A percentile compares a stretch with the other conserved stretches of the same genome.
These are phyloP conservation scores for Beroe forskalii DNA, from an alignment of 37 sponge, comb jelly and placozoan genomes.

Conservation along the genomic window DNA sequence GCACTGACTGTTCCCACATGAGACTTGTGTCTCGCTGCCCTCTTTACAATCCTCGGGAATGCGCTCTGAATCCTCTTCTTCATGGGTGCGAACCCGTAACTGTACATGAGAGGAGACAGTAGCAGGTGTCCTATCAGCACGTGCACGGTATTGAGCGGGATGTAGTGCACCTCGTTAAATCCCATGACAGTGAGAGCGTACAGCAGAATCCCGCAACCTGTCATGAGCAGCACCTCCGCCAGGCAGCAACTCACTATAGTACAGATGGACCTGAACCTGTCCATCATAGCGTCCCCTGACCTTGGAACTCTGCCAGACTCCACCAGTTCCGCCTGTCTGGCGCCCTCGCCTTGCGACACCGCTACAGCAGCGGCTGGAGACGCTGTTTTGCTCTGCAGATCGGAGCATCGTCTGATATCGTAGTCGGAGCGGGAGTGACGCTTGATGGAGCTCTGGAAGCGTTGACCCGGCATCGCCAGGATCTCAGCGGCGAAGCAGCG, in stretches of 20 bases:
- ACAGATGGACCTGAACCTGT: slow-evolving; percentile 17
- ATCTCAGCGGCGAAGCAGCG: background rate
- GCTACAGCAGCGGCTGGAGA: background rate
- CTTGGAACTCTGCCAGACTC: background rate
- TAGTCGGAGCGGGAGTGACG: slow-evolving; percentile 21
- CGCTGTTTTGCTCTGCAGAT: background rate
- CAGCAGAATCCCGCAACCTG: background rate
- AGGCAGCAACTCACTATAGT: slow-evolving; percentile 4
- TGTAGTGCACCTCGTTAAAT: background rate
- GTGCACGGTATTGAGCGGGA: background rate
- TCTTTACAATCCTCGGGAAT: background rate
- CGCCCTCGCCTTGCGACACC: background rate
- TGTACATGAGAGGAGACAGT: background rate
- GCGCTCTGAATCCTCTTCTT: slow-evolving; percentile 13
- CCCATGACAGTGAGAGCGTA: background rate
- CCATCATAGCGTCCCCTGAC: background rate
- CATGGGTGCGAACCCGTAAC: slow-evolving; percentile 43
- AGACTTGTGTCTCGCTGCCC: background rate
- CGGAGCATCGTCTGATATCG: slow-evolving; percentile 30
- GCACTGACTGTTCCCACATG: too few species aligned
- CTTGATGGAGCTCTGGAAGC: background rate
- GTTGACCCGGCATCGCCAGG: background rate
- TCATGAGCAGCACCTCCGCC: background rate
- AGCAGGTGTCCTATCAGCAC: slow-evolving; percentile 1
- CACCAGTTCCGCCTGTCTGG: background rate